Base-by-base conservation (phyloP, 2,888 invertebrate genomes). In the Drosophila antonietae region DNA sequence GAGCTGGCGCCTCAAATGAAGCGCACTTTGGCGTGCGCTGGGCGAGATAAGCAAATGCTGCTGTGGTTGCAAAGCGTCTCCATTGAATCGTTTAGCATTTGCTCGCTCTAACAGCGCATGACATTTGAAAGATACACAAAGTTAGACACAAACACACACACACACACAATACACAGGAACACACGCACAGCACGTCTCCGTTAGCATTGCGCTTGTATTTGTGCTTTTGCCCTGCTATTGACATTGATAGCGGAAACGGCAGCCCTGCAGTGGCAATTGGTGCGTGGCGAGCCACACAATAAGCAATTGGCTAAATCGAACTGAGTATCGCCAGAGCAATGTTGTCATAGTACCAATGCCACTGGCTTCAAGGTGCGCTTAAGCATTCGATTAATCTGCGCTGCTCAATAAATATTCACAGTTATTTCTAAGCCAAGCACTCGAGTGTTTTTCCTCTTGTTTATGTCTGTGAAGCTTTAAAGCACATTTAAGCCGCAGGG, bases 41-140 rank as follows among this genome's bases (percentile, higher is more conserved):
- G 55, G 67, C 56, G 70, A 84, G 89, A 88, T 88, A 88, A 88
- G 88, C 83, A 76, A 83, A 88, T 81, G 77, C 68, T 77, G 74
- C 75, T 80, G 80, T 75, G 75, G 78, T 68, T 70, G 75, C 78
- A 69, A 74, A 87, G 71, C 70, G 74, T 75, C 71, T 74, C 71
- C 69, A 76, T 78, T 75, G 71, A 79, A 77, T 69, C 82, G 88
- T 77, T 87, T 86, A 76, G 71, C 78, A 88, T 88, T 89, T 76
- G 83, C 74, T 72, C 77, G 88, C 85, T 87, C 89, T 76, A 89
- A 70, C 85, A 86, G 85, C 77, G 81, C 89, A 83, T 83, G 89
- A 86, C 89, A 83, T 81, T 81, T 83, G 84, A 79, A 78, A 80
- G 83, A 61, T 74, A 69, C 61, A 73, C 73, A 64, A 56, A 72